Percentiles rank a stretch among this genome's conserved stretches.
These are phyloP conservation scores for Euplexia lucipara DNA, from an alignment of 2,888 invertebrate genomes.

Conservation along the genomic window DNA sequence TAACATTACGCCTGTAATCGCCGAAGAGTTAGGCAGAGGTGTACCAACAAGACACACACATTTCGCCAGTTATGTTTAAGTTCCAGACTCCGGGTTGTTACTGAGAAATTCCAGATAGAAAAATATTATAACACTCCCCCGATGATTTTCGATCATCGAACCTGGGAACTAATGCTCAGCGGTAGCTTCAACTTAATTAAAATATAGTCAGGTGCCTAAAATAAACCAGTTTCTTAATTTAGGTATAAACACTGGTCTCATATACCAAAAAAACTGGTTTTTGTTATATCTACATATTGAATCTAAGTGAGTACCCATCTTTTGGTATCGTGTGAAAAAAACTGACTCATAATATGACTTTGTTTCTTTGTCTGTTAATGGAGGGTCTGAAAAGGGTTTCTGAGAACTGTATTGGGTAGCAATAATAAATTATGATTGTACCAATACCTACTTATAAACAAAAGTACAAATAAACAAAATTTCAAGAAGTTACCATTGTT, in stretches of 20 bases:
- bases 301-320: slow-evolving; percentile 9
- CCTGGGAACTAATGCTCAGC: no score
- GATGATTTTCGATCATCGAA: no score
- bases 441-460: background rate
- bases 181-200: no score
- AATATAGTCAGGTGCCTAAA: slow-evolving; percentile 13
- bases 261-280: slow-evolving; percentile 14
- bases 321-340: slow-evolving; percentile 32
- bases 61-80: no score
- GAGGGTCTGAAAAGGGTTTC: background rate
- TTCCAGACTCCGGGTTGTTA: no score
- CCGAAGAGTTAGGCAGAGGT: no score
- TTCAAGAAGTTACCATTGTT: no score
- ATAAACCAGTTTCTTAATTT: slow-evolving; percentile 32
- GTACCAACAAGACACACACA: background rate
- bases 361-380: slow-evolving; percentile 38
- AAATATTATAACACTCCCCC: no score
- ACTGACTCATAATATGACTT: slow-evolving; percentile 47
- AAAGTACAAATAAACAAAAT: background rate
- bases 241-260: slow-evolving; percentile 11
- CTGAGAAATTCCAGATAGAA: no score
- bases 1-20: no score
- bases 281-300: background rate
- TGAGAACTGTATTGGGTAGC: background rate
- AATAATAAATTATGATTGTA: background rate